Percentiles rank a stretch among this genome's conserved stretches.
Evolutionary conservation across 1,140 invertebrate species (phyloP).

Genomic region (Bathynomus jamesi): DNA sequence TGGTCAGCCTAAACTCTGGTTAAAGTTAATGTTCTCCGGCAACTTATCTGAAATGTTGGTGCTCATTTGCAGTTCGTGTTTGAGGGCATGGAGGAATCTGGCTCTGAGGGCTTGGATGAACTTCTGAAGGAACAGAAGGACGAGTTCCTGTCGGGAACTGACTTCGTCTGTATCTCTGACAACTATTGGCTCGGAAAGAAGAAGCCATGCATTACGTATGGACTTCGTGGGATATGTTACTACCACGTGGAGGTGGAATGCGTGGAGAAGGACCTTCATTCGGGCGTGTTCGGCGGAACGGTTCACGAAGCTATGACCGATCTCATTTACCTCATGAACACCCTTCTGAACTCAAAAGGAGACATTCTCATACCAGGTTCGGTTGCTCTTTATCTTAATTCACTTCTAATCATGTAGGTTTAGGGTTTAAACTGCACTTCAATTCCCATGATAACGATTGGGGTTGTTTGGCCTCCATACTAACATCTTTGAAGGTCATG

Average conservation of each 20-base stretch:
- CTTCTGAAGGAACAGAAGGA: conserved; percentile 65
- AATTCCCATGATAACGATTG: too few relatives aligned
- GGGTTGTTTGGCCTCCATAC: too few relatives aligned
- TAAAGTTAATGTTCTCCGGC: too few relatives aligned
- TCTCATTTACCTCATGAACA: conserved; percentile 71
- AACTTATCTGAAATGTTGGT: too few relatives aligned
- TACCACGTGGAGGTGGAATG: conserved; percentile 76
- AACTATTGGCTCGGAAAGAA: conserved; percentile 97
- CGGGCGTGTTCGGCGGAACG: conserved; percentile 87
- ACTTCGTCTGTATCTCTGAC: conserved; percentile 96
- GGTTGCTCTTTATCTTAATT: conserved; percentile 47
- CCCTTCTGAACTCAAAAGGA: conserved; percentile 73
- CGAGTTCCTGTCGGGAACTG: conserved; percentile 70
- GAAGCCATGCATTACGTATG: conserved; percentile 96
- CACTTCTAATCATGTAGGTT: neutral
- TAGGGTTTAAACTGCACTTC: too few relatives aligned
- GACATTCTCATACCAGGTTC: conserved; percentile 73
- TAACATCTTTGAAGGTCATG: too few relatives aligned
- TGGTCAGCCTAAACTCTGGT: too few relatives aligned
- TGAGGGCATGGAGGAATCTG: conserved; percentile 98
- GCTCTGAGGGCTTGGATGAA: conserved; percentile 89
- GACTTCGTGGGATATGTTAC: conserved; percentile 86
- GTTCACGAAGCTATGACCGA: conserved; percentile 84
- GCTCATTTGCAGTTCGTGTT: conserved; percentile 67
- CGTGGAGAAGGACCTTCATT: conserved; percentile 86